phyloP scores from a whole-genome alignment of 2,888 invertebrate genomes.

The Amitus sp. region DNA sequence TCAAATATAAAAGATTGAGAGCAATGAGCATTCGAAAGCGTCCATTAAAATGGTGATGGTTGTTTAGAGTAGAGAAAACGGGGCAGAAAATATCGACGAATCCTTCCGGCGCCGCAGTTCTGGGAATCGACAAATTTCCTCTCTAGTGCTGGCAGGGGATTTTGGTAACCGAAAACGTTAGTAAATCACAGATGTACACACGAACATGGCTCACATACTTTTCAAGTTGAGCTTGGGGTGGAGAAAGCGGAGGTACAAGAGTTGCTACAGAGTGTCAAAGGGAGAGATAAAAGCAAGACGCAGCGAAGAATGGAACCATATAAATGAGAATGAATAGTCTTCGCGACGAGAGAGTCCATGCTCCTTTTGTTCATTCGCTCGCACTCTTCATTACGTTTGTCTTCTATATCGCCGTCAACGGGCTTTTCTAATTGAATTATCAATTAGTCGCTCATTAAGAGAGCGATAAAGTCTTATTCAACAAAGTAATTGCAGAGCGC shows the following conservation, averaged over 20 bases:
- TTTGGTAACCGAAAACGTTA: slow-evolving; percentile 40
- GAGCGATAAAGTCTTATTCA: slow-evolving; percentile 29
- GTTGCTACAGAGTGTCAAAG: slow-evolving; percentile 34
- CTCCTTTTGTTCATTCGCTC: slow-evolving; percentile 24
- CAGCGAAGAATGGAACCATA: slow-evolving; percentile 30
- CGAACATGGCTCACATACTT: slow-evolving; percentile 53
- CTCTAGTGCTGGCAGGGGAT: slow-evolving; percentile 33
- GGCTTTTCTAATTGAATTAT: slow-evolving; percentile 28
- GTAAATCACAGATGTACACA: slow-evolving; percentile 55
- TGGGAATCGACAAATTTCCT: slow-evolving; percentile 53
- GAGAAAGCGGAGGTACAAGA: slow-evolving; percentile 29
- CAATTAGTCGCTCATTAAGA: slow-evolving; percentile 33
- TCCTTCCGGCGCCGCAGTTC: slow-evolving; percentile 35
- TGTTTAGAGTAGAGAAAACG: slow-evolving; percentile 14
- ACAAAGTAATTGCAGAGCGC: slow-evolving; percentile 20
- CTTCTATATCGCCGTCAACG: slow-evolving; percentile 19
- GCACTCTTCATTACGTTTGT: slow-evolving; percentile 24
- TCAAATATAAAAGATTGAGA: not conserved
- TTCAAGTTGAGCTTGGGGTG: slow-evolving; percentile 37
- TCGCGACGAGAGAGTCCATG: slow-evolving; percentile 19
- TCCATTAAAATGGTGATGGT: slow-evolving; percentile 21
- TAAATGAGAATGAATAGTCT: slow-evolving; percentile 35
- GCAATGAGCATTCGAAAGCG: slow-evolving; percentile 6
- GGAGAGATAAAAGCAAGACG: slow-evolving; percentile 29
- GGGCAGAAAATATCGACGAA: slow-evolving; percentile 46